phyloP scores from a whole-genome alignment of 2,113 vertebrate species.

The Brachirus orientalis region DNA sequence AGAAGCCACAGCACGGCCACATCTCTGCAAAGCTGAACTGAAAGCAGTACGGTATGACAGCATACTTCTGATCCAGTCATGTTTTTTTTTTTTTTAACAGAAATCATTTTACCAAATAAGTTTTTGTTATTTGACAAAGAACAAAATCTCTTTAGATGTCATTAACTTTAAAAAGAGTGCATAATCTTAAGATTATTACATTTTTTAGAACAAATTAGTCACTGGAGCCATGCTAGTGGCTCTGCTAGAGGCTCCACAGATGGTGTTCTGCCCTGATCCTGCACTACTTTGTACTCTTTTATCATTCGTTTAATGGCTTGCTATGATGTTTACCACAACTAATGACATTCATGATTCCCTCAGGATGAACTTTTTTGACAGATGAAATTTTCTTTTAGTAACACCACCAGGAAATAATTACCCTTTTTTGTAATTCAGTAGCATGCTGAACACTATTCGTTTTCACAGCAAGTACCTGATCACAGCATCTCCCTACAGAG shows the following conservation, averaged over 20 bases:
- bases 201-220: background rate
- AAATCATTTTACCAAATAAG: constrained; percentile 29
- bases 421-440: background rate
- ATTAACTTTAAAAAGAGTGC: background rate
- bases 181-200: background rate
- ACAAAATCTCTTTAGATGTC: constrained; percentile 8
- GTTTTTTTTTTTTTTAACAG: background rate
- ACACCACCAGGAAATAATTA: background rate
- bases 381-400: background rate
- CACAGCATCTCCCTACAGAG: background rate
- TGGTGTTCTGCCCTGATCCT: background rate
- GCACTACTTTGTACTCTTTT: background rate
- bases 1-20: constrained; percentile 59
- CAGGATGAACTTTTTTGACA: background rate
- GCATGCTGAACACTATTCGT: background rate
- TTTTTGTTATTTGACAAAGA: constrained; percentile 8
- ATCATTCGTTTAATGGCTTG: background rate
- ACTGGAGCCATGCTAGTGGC: background rate
- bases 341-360: background rate
- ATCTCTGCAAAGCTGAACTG: constrained; percentile 26
- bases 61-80: background rate
- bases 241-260: background rate
- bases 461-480: background rate
- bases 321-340: background rate
- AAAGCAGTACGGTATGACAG: constrained; percentile 20